Base-by-base conservation (phyloP, 2,113 vertebrate genomes). In the Lepisosteus oculatus region DNA sequence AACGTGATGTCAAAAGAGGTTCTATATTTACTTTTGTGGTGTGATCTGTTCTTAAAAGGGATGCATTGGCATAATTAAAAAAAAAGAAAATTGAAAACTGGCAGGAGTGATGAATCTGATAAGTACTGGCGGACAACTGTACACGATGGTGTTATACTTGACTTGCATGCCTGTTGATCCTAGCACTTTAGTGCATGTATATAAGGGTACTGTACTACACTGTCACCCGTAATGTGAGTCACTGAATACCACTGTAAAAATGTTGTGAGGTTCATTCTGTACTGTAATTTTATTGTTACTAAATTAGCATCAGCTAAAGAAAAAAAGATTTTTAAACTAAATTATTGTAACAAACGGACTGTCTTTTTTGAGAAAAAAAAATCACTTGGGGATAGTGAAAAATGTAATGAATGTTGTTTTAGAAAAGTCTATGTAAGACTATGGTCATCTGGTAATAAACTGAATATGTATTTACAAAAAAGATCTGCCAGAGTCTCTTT, bases 181-280 rank as follows among this genome's bases (percentile, higher is more conserved):
- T 93, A 91, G 95, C 94, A 93, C 93, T 92, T 93, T 92, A 94
- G 95, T 95, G 93, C 96, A 95, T 95, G 95, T 94, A 92, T 84
- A 94, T 92, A 93, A 70, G 80, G 88, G 93, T 92, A 81, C 90
- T 83, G 90, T 91, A 86, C 78, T 86, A 81, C 77, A 78, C 88
- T 84, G 79, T 86, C 83, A 77, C 86, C 71, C 86, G 72, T 78
- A 78, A 79, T 84, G 87, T 90, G 85, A 85, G 80, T 90, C 80
- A 55, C 75, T 67, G 81, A 70, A 84, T 85, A 87, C 81, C 79
- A 78, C 84, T 86, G 86, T 90, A 83, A 77, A 67, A 82, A 80
- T 74, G 64, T 90, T 75, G 84, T 91, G 87, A 87, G 80, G 79
- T 85, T 89, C 68, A 44, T 86, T 85, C 86, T 70, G 83, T 94